Base-by-base conservation (phyloP, 1,140 invertebrate species). In the Xylocopa sonorina region DNA sequence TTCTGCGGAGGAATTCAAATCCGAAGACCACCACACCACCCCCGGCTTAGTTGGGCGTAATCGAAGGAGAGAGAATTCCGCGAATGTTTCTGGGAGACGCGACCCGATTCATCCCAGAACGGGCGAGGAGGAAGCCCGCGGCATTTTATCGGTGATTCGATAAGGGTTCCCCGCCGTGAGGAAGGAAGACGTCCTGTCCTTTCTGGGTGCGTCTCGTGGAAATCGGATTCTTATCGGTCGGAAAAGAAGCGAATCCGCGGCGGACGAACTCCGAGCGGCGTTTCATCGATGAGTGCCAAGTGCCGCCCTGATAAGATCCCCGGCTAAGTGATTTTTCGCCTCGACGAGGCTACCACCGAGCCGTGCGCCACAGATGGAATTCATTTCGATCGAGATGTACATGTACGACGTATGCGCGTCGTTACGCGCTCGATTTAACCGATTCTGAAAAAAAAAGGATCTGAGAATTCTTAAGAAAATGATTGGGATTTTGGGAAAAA, bases 321-420 rank as follows among this genome's bases (percentile, higher is more conserved):
- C 50, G 76, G 72, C 85, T 86, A 85, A 86, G 83, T 86, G 84
- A 86, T 86, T 86, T 86, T 86, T 86, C 84, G 80, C 74, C 74
- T 85, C 83, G 73, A 18, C 38, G 67, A 68, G 73, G 69, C 78
- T 63, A 79, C 50, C 76, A 64, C 14, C 46, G 81, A 79, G 81
- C 72, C 46, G 27, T 69, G 29, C n/a, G 71, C 62, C 74, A 78
- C 51, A 68, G 68, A 71, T 46, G 72, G 84, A 82, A 86, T 86
- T 86, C 80, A 80, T 85, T 86, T 63, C 75, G 60, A 76, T 85
- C 76, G 50, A 57, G 29, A 76, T 75, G 55, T 66, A n/a, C n/a
- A n/a, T n/a, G n/a, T n/a, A n/a, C n/a, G n/a, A n/a, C n/a, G n/a
- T n/a, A n/a, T n/a, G n/a, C n/a, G n/a, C n/a, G n/a, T n/a, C n/a